Evolutionary conservation across 2,888 invertebrate genomes (phyloP).

Genomic region (Eupithecia abbreviata): DNA sequence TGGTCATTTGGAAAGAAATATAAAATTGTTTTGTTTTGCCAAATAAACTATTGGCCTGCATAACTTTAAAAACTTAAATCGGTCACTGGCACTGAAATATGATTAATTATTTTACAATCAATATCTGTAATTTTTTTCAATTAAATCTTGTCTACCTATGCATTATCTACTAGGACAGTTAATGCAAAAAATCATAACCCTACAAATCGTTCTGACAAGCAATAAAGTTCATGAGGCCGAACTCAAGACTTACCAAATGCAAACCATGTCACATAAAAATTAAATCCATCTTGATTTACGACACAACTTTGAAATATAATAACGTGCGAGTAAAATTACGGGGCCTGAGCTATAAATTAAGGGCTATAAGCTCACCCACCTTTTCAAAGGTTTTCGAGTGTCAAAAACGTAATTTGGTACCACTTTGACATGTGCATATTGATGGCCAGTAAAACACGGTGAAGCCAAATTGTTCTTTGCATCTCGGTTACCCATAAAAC

Average conservation of each 20-base stretch:
- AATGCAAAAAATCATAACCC: constrained; percentile 22
- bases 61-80: not conserved
- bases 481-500: constrained; percentile 36
- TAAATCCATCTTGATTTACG: constrained; percentile 75
- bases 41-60: not conserved
- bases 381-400: constrained; percentile 51
- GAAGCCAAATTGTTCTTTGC: constrained; percentile 41
- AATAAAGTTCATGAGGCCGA: constrained; percentile 47
- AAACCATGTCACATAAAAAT: constrained; percentile 73
- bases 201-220: constrained; percentile 40
- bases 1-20: not conserved
- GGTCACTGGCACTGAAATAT: not conserved
- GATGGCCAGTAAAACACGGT: constrained; percentile 41
- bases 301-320: constrained; percentile 78
- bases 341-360: constrained; percentile 70
- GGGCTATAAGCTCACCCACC: constrained; percentile 58
- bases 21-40: not conserved
- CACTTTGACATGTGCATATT: constrained; percentile 45
- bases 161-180: not conserved
- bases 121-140: no score
- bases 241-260: constrained; percentile 57
- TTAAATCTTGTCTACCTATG: no score
- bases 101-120: no score
- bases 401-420: constrained; percentile 62
- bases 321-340: constrained; percentile 74